Evolutionary conservation across 53 echinoderm and acorn worm genomes (phyloP), one percentile per base, ranked within the genome.

Genomic region (Temnopleurus reevesii): DNA sequence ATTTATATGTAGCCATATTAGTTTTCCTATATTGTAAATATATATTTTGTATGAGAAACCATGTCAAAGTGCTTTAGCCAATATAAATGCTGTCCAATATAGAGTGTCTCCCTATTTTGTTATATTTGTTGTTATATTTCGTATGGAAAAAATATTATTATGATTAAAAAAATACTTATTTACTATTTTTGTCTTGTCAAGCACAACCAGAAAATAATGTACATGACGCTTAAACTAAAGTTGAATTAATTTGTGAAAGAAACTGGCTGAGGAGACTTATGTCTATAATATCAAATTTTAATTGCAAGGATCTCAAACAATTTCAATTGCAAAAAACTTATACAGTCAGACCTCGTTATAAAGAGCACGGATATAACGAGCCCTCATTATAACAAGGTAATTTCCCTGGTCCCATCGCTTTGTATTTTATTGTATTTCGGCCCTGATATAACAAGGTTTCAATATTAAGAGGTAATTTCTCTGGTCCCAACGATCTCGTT

Each of bases 21-120:
- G 41, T 36, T 41, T 71, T 71, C 41, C 71, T 41, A 38, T 38
- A 38, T 38, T 71, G 41, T 71, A 41, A 8, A 71, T 41, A 79
- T 49, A 79, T 49, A n/a, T 79, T 79, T 79, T 79, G 49, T 47
- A 79, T 46, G 49, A 79, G 49, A 79, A 15, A 79, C 15, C 49
- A 79, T 17, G 79, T 49, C 57, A 53, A 83, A 83, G 83, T 83
- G 83, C 83, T 83, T 83, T 83, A 83, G 56, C 83, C 83, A 26
- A n/a, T 79, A 21, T 27, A 51, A 17, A 49, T 47, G 24, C 43
- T 49, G 79, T 79, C 79, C 79, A 49, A 47, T 7, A 26, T 38
- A 41, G 41, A 38, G n/a, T n/a, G n/a, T 38, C 9, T 8, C 71
- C 71, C 71, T 71, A 71, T 71, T 71, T 71, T 71, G 43, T 71